phyloP scores from a whole-genome alignment of 2,113 vertebrate genomes.

The Balaenoptera acutorostrata region DNA sequence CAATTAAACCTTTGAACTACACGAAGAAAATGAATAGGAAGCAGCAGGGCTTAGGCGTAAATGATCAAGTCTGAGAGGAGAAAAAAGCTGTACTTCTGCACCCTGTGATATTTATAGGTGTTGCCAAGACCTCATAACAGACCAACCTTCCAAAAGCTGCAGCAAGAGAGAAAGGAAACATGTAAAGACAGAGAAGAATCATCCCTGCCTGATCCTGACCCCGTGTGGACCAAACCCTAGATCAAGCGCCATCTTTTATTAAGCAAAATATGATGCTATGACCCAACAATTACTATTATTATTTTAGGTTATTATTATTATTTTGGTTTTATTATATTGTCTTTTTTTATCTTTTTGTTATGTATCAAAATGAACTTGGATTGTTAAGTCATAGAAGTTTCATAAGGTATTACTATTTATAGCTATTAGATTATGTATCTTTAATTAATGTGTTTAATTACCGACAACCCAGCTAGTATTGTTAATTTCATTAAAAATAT shows the following conservation, averaged over 20 bases:
- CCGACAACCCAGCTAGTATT: neutral
- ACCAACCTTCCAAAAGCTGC: neutral
- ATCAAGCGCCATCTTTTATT: neutral
- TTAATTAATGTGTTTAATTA: neutral
- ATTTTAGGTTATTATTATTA: neutral
- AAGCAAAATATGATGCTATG: neutral
- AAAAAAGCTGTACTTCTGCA: neutral
- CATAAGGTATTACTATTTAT: neutral
- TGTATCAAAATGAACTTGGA: neutral
- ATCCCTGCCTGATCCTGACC: neutral
- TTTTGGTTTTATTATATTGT: neutral
- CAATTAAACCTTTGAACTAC: neutral
- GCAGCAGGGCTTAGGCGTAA: neutral
- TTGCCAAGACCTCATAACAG: neutral
- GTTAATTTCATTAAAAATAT: neutral
- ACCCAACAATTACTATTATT: neutral
- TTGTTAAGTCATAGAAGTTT: neutral
- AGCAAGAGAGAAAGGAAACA: neutral
- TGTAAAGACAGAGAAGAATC: neutral
- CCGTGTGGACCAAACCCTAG: fast-evolving
- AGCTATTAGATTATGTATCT: neutral
- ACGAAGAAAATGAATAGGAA: neutral
- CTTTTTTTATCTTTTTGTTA: neutral
- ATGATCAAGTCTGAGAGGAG: neutral
- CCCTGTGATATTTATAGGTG: neutral